Percentiles rank a stretch among this genome's conserved stretches.
phyloP scores from a whole-genome alignment of 2,113 vertebrate genomes.

The Oreochromis aureus region DNA sequence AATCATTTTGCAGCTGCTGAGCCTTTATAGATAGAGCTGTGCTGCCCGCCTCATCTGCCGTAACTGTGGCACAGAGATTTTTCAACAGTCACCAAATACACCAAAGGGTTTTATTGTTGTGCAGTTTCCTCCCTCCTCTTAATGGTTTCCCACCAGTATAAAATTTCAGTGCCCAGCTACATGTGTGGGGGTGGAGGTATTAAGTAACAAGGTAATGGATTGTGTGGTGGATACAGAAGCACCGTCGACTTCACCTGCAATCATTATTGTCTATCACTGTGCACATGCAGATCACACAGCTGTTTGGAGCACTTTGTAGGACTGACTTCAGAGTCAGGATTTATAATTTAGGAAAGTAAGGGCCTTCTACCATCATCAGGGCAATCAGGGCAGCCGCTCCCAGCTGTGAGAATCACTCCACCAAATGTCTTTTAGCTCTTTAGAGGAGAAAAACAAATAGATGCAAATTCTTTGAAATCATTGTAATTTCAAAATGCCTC shows the following conservation, averaged over 20 bases:
- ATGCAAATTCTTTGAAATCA: neutral
- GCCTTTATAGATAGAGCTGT: neutral
- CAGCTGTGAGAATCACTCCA: neutral
- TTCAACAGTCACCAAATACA: neutral
- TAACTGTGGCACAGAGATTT: neutral
- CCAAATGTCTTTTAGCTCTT: neutral
- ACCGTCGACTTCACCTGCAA: neutral
- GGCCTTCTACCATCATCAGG: neutral
- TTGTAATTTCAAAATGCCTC: neutral
- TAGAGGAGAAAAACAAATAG: neutral
- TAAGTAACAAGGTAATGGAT: conserved; percentile 31
- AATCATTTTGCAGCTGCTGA: neutral
- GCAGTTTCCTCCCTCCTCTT: neutral
- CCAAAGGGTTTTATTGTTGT: neutral
- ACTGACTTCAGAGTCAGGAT: neutral
- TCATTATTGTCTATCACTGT: neutral
- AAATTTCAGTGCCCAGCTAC: conserved; percentile 27
- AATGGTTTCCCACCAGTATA: conserved; percentile 52
- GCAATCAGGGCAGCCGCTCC: neutral
- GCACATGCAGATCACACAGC: neutral
- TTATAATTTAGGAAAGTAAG: neutral
- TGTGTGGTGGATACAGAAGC: neutral
- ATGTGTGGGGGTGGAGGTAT: conserved; percentile 11
- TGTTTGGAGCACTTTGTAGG: neutral
- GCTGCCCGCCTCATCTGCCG: neutral